Evolutionary conservation across 2,888 invertebrate species (phyloP).

Genomic region (Coecobrya sp.): DNA sequence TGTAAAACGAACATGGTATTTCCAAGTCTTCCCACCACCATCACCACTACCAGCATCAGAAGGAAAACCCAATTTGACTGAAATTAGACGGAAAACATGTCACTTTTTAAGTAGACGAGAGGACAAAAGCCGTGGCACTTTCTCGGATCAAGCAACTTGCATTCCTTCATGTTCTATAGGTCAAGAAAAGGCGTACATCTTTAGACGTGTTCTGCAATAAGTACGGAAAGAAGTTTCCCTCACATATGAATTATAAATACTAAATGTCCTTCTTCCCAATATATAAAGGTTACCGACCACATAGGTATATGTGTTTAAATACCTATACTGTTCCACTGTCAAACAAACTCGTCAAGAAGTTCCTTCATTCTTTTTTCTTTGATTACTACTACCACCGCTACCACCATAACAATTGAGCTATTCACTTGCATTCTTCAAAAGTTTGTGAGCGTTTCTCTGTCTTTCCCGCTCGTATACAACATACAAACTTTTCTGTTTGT

Average conservation of each 20-base stretch:
- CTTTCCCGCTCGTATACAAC: not conserved
- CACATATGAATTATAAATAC: not conserved
- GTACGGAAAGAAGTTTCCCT: no score
- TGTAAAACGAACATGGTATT: not conserved
- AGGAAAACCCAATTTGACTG: slow-evolving; percentile 31
- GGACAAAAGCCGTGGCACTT: not conserved
- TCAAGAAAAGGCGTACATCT: not conserved
- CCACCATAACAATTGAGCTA: slow-evolving; percentile 26
- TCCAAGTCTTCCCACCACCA: not conserved
- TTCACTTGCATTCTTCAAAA: not conserved
- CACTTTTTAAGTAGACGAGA: not conserved
- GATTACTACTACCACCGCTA: not conserved
- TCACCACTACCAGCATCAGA: not conserved
- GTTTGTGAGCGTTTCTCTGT: not conserved
- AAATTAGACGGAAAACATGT: slow-evolving; percentile 62
- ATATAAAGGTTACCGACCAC: not conserved
- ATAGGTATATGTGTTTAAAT: not conserved
- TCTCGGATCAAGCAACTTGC: not conserved
- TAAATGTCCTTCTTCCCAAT: not conserved
- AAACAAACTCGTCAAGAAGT: slow-evolving; percentile 45
- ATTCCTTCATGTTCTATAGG: not conserved
- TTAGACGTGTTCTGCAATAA: not conserved
- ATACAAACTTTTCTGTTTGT: slow-evolving; percentile 31
- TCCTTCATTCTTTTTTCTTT: slow-evolving; percentile 14
- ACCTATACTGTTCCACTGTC: slow-evolving; percentile 37